Conservation (phyloP, 2,113 vertebrate species). For the Zapus hudsonius region DNA sequence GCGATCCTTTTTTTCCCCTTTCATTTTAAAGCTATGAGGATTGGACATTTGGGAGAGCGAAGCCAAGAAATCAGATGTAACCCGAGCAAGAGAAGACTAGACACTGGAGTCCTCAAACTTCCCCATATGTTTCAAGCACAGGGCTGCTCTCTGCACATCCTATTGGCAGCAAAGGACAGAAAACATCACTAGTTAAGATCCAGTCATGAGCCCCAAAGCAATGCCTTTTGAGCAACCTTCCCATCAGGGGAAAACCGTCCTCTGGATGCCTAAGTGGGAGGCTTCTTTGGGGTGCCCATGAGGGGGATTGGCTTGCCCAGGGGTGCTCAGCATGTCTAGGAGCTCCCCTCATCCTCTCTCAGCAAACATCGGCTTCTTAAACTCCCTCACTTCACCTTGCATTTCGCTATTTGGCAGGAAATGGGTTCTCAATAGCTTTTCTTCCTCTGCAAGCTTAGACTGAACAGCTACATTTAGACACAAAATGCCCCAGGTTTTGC, state of each 20-base stretch:
- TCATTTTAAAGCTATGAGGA: neutral
- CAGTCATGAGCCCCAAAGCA: neutral
- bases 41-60: neutral
- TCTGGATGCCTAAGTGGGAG: neutral
- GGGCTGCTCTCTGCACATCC: too few relatives aligned
- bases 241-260: too few relatives aligned
- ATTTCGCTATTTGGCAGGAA: neutral
- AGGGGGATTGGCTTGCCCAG: too few relatives aligned
- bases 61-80: neutral
- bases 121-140: too few relatives aligned
- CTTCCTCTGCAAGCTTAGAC: neutral
- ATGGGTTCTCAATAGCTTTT: neutral
- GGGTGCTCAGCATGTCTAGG: neutral
- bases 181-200: neutral
- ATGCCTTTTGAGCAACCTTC: neutral
- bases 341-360: neutral
- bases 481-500: neutral
- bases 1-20: neutral
- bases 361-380: neutral
- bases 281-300: neutral
- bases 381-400: neutral
- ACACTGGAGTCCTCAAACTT: neutral
- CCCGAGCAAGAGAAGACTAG: neutral
- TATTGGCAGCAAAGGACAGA: neutral
- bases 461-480: neutral